Percentiles rank a stretch among this genome's conserved stretches.
These are phyloP conservation scores for Bucco capensis DNA, from an alignment of 2,113 vertebrate genomes.

Conservation along the genomic window DNA sequence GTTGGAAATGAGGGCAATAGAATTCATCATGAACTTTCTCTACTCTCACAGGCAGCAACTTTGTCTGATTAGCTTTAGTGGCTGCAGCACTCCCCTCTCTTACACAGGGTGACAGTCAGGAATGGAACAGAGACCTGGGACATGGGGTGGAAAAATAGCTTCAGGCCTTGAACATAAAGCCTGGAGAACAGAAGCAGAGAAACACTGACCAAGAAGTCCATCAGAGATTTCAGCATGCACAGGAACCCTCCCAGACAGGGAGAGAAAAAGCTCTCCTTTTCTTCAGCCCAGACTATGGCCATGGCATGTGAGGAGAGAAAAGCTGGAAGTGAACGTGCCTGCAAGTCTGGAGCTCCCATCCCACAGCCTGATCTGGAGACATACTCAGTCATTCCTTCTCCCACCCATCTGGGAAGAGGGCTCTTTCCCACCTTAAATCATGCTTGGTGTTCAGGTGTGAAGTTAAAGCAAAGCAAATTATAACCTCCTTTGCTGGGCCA, in stretches of 20 bases:
- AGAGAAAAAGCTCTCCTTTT: not conserved
- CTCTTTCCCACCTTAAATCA: not conserved
- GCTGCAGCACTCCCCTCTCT: not conserved
- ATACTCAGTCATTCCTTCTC: not conserved
- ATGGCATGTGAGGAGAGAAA: not conserved
- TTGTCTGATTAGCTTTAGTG: not conserved
- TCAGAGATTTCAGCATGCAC: not conserved
- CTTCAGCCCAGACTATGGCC: not conserved
- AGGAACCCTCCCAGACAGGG: not conserved
- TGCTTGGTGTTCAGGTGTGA: not conserved
- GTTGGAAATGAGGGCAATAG: slow-evolving; percentile 35
- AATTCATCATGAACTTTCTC: slow-evolving; percentile 25
- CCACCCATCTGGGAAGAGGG: not conserved
- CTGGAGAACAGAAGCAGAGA: not conserved
- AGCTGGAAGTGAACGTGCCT: not conserved
- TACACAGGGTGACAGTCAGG: not conserved
- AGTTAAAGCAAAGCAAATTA: not conserved
- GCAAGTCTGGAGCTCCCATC: not conserved
- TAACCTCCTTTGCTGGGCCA: not conserved
- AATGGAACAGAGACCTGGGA: not conserved
- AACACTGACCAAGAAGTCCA: not conserved
- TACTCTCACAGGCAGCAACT: slow-evolving; percentile 1
- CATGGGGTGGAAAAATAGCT: not conserved
- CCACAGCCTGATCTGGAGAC: not conserved
- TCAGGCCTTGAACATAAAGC: not conserved